These are phyloP conservation scores for Bombus confusus DNA, from an alignment of 1,140 invertebrate genomes.

Conservation along the genomic window DNA sequence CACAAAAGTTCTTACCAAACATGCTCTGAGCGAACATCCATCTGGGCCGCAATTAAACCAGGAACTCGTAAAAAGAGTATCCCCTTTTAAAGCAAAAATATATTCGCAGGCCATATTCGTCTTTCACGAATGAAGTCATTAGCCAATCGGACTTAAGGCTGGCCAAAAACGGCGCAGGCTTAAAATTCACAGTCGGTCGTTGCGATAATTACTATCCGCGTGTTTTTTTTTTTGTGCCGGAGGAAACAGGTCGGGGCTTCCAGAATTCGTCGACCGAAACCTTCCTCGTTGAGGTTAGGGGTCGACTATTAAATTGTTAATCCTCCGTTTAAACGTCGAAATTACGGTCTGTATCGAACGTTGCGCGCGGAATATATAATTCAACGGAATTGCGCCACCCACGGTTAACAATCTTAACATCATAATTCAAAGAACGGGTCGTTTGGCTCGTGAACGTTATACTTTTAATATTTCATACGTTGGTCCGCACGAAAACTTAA, in stretches of 20 bases:
- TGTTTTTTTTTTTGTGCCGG: neutral
- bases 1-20: neutral
- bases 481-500: neutral
- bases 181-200: neutral
- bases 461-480: conserved; percentile 34
- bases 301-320: conserved; percentile 27
- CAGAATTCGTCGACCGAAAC: neutral
- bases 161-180: neutral
- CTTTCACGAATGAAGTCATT: conserved; percentile 1
- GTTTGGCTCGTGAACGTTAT: neutral
- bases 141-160: neutral
- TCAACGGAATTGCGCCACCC: conserved; percentile 10
- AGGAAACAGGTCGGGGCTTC: neutral
- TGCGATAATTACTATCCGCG: neutral
- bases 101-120: neutral
- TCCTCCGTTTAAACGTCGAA: neutral
- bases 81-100: neutral
- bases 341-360: neutral
- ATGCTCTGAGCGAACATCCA: neutral
- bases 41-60: neutral
- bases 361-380: conserved; percentile 2
- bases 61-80: neutral
- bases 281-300: neutral
- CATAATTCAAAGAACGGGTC: conserved; percentile 4
- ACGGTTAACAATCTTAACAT: conserved; percentile 7